Evolutionary conservation across 2,797 vertebrate genomes (phyloP).

Genomic region (Gallinago stenura): DNA sequence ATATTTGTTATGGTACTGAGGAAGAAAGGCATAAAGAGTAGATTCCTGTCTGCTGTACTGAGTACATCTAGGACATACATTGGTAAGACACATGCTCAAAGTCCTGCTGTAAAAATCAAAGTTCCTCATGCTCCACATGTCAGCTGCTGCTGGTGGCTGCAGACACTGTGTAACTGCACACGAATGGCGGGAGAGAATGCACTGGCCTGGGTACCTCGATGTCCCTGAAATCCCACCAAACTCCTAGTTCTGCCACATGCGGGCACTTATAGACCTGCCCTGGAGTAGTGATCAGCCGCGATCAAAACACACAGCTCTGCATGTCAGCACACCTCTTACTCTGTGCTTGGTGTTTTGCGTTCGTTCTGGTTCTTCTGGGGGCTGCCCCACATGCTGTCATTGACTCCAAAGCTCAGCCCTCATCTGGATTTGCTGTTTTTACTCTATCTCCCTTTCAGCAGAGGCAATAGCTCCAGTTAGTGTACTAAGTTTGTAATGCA

Average conservation of each 20-base stretch:
- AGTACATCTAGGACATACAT: neutral
- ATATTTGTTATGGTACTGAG: neutral
- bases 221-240: neutral
- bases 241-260: neutral
- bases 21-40: neutral
- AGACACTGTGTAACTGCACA: neutral
- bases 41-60: neutral
- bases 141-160: neutral
- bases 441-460: constrained; percentile 3
- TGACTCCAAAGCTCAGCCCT: neutral
- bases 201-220: neutral
- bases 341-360: neutral
- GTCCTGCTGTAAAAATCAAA: neutral
- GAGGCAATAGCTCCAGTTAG: constrained; percentile 21
- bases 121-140: neutral
- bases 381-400: neutral
- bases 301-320: neutral
- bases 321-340: neutral
- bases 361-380: neutral
- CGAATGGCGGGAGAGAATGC: rapidly evolving
- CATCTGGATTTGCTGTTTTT: neutral
- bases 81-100: neutral
- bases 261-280: neutral
- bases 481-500: constrained; percentile 20
- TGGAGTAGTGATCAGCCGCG: neutral